phyloP scores from a whole-genome alignment of 2,113 vertebrate genomes.

The Anseranas semipalmata region DNA sequence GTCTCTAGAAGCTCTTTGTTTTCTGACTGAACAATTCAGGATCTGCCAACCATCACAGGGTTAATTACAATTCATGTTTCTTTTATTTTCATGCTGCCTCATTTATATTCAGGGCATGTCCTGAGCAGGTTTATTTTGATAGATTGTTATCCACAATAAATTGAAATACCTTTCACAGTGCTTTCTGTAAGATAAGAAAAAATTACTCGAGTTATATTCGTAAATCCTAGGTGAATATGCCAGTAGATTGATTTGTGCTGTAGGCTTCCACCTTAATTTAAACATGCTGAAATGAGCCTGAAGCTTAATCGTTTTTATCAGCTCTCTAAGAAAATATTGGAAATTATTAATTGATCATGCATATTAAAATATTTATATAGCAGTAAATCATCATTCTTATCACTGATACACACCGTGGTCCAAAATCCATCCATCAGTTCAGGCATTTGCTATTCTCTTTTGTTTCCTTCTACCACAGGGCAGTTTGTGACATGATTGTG shows the following conservation, averaged over 20 bases:
- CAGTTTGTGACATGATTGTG: neutral
- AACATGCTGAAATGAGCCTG: constrained; percentile 25
- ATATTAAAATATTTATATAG: constrained; percentile 42
- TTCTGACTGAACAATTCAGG: neutral
- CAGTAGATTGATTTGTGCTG: constrained; percentile 43
- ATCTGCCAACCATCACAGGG: neutral
- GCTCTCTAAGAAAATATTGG: constrained; percentile 44
- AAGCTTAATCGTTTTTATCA: constrained; percentile 53
- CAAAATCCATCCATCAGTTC: constrained; percentile 19
- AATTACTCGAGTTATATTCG: constrained; percentile 40
- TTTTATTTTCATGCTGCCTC: neutral
- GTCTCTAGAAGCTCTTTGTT: neutral
- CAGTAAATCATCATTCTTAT: constrained; percentile 29
- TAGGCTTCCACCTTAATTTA: constrained; percentile 47
- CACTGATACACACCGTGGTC: neutral
- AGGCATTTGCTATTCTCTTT: neutral
- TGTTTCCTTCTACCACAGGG: neutral
- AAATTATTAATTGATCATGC: constrained; percentile 54
- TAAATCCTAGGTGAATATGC: constrained; percentile 62
- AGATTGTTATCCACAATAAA: constrained; percentile 55
- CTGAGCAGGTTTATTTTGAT: constrained; percentile 60
- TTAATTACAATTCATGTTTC: constrained; percentile 42
- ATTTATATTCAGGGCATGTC: constrained; percentile 21
- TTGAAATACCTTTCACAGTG: constrained; percentile 55
- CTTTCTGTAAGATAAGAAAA: constrained; percentile 53